Percentiles rank a stretch among this genome's conserved stretches.
phyloP scores from a whole-genome alignment of 2,113 vertebrate genomes.

The Isichthys henryi region DNA sequence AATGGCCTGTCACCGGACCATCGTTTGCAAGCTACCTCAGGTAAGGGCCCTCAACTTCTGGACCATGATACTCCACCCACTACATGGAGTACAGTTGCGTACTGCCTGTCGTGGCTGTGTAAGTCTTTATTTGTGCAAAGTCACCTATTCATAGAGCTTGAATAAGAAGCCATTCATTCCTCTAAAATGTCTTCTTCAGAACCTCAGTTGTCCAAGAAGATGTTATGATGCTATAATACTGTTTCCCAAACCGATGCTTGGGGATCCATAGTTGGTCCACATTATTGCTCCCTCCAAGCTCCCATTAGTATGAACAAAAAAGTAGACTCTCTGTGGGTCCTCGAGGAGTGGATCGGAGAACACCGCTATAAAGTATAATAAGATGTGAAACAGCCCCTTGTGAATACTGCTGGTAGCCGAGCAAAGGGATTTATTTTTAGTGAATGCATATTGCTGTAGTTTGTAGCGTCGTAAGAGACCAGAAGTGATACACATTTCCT shows the following conservation, averaged over 20 bases:
- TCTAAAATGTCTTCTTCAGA: background rate
- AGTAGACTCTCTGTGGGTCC: no score
- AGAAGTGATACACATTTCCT: background rate
- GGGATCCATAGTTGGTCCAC: background rate
- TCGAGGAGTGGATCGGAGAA: no score
- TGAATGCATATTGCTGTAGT: background rate
- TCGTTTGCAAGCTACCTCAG: conserved; percentile 27
- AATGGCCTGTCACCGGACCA: conserved; percentile 31
- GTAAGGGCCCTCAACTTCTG: conserved; percentile 17
- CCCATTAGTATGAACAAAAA: no score
- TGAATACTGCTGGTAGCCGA: background rate
- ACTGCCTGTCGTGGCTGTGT: background rate
- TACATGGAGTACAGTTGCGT: background rate
- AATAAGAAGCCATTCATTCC: background rate
- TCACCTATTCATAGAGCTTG: background rate
- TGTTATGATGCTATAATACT: background rate
- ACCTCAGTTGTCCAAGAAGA: background rate
- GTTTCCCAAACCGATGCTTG: background rate
- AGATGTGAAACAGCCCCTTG: background rate
- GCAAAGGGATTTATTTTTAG: background rate
- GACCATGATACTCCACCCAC: background rate
- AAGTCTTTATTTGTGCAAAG: background rate
- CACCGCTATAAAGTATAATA: background rate
- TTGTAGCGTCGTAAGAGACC: background rate
- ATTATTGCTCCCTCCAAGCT: background rate